Base-by-base conservation (phyloP, 2,113 vertebrate genomes). In the Pionites leucogaster region DNA sequence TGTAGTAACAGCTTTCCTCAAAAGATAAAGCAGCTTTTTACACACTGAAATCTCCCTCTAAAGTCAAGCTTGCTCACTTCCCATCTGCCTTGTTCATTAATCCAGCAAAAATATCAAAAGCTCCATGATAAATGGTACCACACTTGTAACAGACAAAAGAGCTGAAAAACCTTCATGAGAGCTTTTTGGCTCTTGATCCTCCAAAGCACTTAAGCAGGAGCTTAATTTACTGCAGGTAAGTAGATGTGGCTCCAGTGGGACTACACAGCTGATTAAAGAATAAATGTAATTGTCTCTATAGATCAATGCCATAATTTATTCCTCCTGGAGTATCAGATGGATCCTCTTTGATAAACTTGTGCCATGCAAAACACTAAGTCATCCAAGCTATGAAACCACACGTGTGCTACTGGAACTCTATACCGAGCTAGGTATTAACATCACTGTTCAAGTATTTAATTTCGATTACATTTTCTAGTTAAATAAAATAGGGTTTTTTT, bases 121-220 rank as follows among this genome's bases (percentile, higher is more conserved):
- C 25, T 27, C 24, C 49, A 16, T 2, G 4, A 59, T 27, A 50
- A 63, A 53, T 81, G 68, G n/a, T 53, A 93, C 78, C 35, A 22
- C 23, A 12, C 27, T 82, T 81, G 25, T 77, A 77, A 70, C 15
- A 87, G 65, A 83, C 14, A 78, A 62, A 74, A 57, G 47, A 55
- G 24, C 39, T 82, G 57, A 67, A 89, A 83, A 93, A 49, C 6
- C 62, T 68, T 81, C n/a, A 23, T 0, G 0, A 79, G 52, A 5
- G 8, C 7, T 24, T 62, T 79, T 47, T 57, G 7, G 24, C 46
- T 75, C 53, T 71, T 39, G 52, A 70, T 84, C 86, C 67, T 80
- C 71, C 62, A 80, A 79, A 95, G 65, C 88, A 76, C 77, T 89
- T 91, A 77, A 94, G 76, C 65, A 87, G 69, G 23, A 94, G 46